Percentiles rank a stretch among this genome's conserved stretches.
Conservation (phyloP, 2,113 vertebrate species). For the Setophaga kirtlandii region DNA sequence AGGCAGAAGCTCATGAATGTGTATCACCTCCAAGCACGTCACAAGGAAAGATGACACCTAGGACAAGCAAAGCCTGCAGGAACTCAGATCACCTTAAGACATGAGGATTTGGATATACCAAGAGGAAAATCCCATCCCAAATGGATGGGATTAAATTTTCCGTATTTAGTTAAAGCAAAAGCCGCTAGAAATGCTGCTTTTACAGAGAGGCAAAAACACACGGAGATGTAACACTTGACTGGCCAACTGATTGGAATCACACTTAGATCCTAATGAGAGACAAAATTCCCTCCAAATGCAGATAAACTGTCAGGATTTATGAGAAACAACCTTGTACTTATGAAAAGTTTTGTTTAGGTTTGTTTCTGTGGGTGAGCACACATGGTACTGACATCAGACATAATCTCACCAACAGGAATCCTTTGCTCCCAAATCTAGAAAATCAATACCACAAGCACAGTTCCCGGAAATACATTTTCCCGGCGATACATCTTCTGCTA, state of each 20-base stretch:
- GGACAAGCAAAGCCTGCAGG: not conserved
- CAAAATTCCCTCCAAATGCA: not conserved
- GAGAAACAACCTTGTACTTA: not conserved
- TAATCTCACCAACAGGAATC: not conserved
- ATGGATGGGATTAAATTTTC: not conserved
- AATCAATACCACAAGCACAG: not conserved
- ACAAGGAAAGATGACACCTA: not conserved
- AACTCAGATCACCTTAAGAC: not conserved
- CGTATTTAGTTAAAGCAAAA: not conserved
- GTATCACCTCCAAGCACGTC: rapidly evolving
- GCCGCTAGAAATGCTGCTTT: not conserved
- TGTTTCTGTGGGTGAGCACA: not conserved
- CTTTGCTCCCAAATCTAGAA: not conserved
- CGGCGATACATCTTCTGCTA: not conserved
- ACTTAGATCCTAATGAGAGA: not conserved
- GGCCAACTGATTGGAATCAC: not conserved
- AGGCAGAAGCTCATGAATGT: not conserved
- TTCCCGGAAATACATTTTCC: not conserved
- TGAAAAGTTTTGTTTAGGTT: not conserved
- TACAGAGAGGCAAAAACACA: not conserved
- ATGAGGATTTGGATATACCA: not conserved
- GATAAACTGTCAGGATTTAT: not conserved
- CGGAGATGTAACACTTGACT: not conserved
- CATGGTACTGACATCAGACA: not conserved
- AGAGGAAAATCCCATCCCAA: not conserved